Evolutionary conservation across 2,888 invertebrate genomes (phyloP).

Genomic region (Leptinotarsa rubiginosa): DNA sequence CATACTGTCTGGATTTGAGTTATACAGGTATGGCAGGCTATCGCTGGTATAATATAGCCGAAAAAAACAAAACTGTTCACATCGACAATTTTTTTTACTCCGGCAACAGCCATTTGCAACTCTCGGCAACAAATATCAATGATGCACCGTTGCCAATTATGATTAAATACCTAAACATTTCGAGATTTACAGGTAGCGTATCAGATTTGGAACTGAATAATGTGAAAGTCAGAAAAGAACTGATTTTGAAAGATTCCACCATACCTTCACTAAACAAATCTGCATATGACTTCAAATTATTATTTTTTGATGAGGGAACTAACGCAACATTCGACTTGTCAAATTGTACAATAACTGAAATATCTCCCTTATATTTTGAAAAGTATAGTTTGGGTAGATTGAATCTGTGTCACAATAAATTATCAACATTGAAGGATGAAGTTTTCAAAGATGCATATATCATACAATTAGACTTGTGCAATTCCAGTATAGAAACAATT

Average conservation of each 20-base stretch:
- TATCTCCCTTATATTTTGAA: conserved; percentile 35
- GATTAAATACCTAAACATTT: conserved; percentile 33
- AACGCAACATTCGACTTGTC: conserved; percentile 39
- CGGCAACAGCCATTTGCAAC: conserved; percentile 30
- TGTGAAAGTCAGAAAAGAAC: conserved; percentile 31
- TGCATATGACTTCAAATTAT: conserved; percentile 33
- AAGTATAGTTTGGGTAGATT: conserved; percentile 37
- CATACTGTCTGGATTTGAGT: conserved; percentile 40
- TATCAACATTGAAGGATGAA: conserved; percentile 20
- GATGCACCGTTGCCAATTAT: conserved; percentile 31
- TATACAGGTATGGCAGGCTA: conserved; percentile 36
- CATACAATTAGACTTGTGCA: conserved; percentile 38
- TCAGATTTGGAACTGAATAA: conserved; percentile 28
- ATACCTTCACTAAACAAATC: conserved; percentile 31
- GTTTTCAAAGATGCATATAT: conserved; percentile 37
- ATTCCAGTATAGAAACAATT: conserved; percentile 27
- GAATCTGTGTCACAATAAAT: conserved; percentile 40
- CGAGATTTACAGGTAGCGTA: conserved; percentile 29
- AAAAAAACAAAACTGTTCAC: conserved; percentile 31
- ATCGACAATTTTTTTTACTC: conserved; percentile 37
- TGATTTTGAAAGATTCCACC: conserved; percentile 30
- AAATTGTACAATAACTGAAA: conserved; percentile 35
- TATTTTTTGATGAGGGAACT: conserved; percentile 33
- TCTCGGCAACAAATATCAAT: conserved; percentile 31
- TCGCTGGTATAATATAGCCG: conserved; percentile 37